A percentile compares a stretch with the other conserved stretches of the same genome.
These are phyloP conservation scores for Morelia viridis DNA, from an alignment of 2,797 vertebrate genomes.

Conservation along the genomic window DNA sequence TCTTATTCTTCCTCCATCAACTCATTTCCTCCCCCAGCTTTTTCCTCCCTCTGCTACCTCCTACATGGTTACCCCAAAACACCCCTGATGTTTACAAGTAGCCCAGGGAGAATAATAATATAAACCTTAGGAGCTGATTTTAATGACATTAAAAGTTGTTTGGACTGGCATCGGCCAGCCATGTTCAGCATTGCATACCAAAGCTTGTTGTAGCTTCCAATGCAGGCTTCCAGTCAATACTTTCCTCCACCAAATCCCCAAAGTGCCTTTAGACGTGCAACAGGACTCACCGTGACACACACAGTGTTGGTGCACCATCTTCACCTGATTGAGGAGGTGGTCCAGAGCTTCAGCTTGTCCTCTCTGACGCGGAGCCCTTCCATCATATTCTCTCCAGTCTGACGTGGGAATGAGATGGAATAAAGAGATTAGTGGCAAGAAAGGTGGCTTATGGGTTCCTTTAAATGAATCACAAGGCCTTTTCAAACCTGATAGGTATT, in stretches of 20 bases:
- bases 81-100: background rate
- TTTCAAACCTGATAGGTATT: background rate
- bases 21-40: background rate
- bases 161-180: background rate
- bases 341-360: conserved; percentile 85
- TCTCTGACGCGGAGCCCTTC: conserved; percentile 76
- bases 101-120: background rate
- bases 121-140: no score
- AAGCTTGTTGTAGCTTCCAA: background rate
- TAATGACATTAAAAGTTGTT: background rate
- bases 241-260: background rate
- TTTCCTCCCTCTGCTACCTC: background rate
- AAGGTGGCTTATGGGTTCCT: background rate
- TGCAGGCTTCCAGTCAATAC: background rate
- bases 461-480: background rate
- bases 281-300: conserved; percentile 82
- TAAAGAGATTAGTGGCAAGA: no score
- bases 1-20: background rate
- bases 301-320: conserved; percentile 85
- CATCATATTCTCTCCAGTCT: conserved; percentile 88
- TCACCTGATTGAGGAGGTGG: conserved; percentile 84
- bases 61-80: background rate
- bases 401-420: conserved; percentile 26
- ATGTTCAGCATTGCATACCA: background rate
- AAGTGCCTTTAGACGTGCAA: background rate